A percentile compares a stretch with the other conserved stretches of the same genome.
Conservation (phyloP, 2,797 vertebrate genomes). For the Arrhamphus sclerolepis region DNA sequence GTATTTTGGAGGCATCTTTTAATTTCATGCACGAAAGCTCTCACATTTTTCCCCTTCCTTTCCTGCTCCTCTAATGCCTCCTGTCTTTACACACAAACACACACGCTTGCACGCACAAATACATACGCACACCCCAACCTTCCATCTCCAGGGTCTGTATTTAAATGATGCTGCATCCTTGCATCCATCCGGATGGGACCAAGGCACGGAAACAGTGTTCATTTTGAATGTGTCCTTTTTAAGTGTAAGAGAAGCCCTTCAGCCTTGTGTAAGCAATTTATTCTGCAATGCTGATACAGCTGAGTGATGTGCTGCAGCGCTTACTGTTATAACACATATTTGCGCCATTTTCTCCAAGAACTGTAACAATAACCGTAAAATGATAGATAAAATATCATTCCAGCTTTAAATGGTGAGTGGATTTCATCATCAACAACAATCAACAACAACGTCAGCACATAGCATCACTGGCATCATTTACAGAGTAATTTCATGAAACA, state of each 20-base stretch:
- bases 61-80: slow-evolving; percentile 28
- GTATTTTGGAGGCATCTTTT: slow-evolving; percentile 81
- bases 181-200: slow-evolving; percentile 49
- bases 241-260: slow-evolving; percentile 31
- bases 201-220: slow-evolving; percentile 55
- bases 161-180: slow-evolving; percentile 54
- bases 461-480: too few relatives aligned
- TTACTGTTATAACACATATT: too few relatives aligned
- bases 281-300: slow-evolving; percentile 58
- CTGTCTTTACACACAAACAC: neutral
- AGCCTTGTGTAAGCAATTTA: slow-evolving; percentile 58
- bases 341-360: too few relatives aligned
- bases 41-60: slow-evolving; percentile 64
- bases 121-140: neutral
- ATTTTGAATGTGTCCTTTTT: slow-evolving; percentile 54
- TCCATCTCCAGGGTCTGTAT: slow-evolving; percentile 43
- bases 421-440: too few relatives aligned
- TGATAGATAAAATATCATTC: too few relatives aligned
- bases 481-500: too few relatives aligned
- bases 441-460: too few relatives aligned
- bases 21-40: slow-evolving; percentile 76
- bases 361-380: too few relatives aligned
- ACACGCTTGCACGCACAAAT: slow-evolving; percentile 18
- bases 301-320: slow-evolving; percentile 24
- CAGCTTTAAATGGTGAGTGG: too few relatives aligned